Percentiles rank a stretch among this genome's conserved stretches.
Conservation (phyloP, 1,140 invertebrate species). For the Psilanteris sp. region DNA sequence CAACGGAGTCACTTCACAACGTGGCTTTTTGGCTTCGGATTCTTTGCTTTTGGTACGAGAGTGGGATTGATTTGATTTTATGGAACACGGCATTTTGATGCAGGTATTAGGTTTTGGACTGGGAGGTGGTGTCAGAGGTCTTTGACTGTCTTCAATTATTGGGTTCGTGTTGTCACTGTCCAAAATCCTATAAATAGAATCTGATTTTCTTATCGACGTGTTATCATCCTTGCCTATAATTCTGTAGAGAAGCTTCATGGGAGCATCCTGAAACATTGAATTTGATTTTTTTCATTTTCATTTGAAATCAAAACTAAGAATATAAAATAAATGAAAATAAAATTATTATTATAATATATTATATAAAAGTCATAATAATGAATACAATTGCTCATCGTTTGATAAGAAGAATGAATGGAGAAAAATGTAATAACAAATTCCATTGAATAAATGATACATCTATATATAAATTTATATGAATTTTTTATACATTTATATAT, state of each 20-base stretch:
- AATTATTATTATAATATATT: too few species aligned
- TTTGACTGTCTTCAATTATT: conserved; percentile 72
- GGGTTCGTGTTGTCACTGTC: conserved; percentile 39
- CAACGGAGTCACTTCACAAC: conserved; percentile 74
- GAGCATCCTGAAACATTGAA: conserved; percentile 73
- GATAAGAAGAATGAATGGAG: too few species aligned
- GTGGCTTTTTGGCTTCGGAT: conserved; percentile 71
- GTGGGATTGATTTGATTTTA: conserved; percentile 43
- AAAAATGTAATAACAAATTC: too few species aligned
- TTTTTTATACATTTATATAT: too few species aligned
- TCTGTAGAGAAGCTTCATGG: conserved; percentile 73
- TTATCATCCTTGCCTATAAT: conserved; percentile 62
- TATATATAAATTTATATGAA: too few species aligned
- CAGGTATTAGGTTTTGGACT: conserved; percentile 70
- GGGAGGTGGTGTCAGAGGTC: conserved; percentile 74
- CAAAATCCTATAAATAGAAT: conserved; percentile 28
- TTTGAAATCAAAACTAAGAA: too few species aligned
- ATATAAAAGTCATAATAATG: too few species aligned
- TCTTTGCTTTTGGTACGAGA: conserved; percentile 62
- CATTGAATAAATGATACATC: too few species aligned
- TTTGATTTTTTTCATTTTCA: too few species aligned
- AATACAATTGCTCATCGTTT: too few species aligned
- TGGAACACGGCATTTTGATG: conserved; percentile 47
- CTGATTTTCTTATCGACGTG: not conserved
- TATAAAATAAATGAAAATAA: too few species aligned